Evolutionary conservation across 2,797 vertebrate species (phyloP).

Genomic region (Hydrocynus forskahlii): DNA sequence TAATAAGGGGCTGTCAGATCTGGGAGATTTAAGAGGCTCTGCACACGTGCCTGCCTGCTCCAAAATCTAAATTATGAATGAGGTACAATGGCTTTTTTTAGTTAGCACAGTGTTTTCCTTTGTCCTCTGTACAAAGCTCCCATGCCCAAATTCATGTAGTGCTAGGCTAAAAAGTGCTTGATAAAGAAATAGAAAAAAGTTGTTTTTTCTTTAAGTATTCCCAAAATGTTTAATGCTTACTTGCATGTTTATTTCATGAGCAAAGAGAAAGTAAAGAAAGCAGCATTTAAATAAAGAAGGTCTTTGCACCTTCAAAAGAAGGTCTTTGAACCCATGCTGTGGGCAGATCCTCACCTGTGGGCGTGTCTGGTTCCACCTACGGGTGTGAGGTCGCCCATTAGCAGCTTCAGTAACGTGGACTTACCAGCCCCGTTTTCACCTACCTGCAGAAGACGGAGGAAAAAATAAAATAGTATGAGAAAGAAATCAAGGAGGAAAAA

Average conservation of each 20-base stretch:
- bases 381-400: constrained; percentile 92
- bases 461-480: neutral
- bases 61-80: neutral
- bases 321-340: too few relatives aligned
- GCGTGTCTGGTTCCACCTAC: constrained; percentile 86
- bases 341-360: constrained; percentile 82
- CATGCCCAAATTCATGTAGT: neutral
- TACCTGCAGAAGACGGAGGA: constrained; percentile 75
- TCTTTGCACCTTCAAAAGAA: neutral
- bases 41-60: neutral
- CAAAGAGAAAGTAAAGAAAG: neutral
- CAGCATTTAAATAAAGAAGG: neutral
- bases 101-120: neutral
- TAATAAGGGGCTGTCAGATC: neutral
- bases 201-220: neutral
- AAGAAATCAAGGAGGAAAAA: neutral
- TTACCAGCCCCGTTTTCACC: constrained; percentile 96
- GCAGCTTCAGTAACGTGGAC: constrained; percentile 92
- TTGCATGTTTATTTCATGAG: neutral
- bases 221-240: neutral
- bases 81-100: neutral
- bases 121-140: neutral
- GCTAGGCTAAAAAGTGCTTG: neutral
- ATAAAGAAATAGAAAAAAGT: neutral
- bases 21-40: neutral